Conservation (phyloP, 2,113 vertebrate genomes). For the Hirundichthys speculiger region DNA sequence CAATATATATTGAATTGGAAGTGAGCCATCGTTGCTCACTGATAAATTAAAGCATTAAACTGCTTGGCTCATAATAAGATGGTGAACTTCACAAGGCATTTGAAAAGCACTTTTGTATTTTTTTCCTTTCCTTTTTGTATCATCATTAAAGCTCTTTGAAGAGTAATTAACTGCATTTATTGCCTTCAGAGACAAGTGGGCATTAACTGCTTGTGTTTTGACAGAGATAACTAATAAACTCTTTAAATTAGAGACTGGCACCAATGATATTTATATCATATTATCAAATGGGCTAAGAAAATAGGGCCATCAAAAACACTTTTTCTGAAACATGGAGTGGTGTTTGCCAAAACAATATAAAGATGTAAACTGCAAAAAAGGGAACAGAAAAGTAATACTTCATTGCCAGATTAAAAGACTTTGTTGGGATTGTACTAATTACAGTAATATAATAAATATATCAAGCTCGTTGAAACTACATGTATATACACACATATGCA, state of each 20-base stretch:
- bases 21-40: slow-evolving; percentile 32
- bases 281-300: slow-evolving; percentile 5
- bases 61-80: slow-evolving; percentile 20
- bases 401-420: too few species aligned
- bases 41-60: slow-evolving; percentile 33
- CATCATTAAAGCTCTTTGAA: slow-evolving; percentile 27
- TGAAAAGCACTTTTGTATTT: slow-evolving; percentile 1
- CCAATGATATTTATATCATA: slow-evolving; percentile 5
- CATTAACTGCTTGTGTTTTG: neutral
- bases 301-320: too few species aligned
- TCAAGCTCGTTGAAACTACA: too few species aligned
- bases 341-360: too few species aligned
- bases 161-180: slow-evolving; percentile 29
- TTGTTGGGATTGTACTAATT: too few species aligned
- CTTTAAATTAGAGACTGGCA: slow-evolving; percentile 10
- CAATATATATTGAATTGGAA: slow-evolving; percentile 29
- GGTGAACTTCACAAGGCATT: slow-evolving; percentile 32
- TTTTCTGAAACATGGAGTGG: too few species aligned
- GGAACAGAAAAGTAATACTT: too few species aligned
- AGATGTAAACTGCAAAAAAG: too few species aligned
- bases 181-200: slow-evolving; percentile 16
- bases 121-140: neutral
- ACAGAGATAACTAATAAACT: slow-evolving; percentile 1
- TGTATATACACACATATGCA: too few species aligned
- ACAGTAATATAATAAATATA: too few species aligned